A percentile compares a stretch with the other conserved stretches of the same genome.
These are phyloP conservation scores for Oscheius sp. DNA, from an alignment of 1,140 invertebrate genomes.

Conservation along the genomic window DNA sequence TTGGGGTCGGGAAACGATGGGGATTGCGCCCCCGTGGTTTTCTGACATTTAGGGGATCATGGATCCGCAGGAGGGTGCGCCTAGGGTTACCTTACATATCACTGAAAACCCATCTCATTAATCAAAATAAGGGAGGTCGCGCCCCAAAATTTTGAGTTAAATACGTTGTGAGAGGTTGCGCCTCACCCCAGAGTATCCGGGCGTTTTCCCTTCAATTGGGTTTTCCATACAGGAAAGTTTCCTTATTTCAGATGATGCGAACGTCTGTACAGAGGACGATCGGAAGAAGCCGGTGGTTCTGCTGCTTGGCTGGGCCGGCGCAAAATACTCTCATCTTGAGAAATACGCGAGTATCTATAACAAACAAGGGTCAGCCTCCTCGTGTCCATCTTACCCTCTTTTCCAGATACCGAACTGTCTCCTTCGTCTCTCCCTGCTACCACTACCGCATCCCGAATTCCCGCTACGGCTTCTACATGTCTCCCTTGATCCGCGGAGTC, in stretches of 20 bases:
- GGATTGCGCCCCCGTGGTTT: too few relatives aligned
- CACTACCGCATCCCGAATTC: slow-evolving; percentile 32
- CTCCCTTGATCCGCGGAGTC: slow-evolving; percentile 16
- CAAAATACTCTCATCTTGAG: slow-evolving; percentile 22
- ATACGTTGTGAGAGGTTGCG: too few relatives aligned
- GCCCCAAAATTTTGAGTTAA: too few relatives aligned
- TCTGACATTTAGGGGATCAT: too few relatives aligned
- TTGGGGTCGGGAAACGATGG: too few relatives aligned
- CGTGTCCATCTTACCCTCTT: background rate
- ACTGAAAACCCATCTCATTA: too few relatives aligned
- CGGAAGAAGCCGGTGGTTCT: slow-evolving; percentile 26
- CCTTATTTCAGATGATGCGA: background rate
- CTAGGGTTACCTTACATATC: too few relatives aligned
- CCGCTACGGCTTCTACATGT: slow-evolving; percentile 31
- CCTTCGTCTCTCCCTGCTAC: slow-evolving; percentile 15
- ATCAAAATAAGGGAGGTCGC: too few relatives aligned
- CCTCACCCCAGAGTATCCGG: too few relatives aligned
- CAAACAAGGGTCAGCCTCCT: background rate
- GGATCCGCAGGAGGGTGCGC: too few relatives aligned
- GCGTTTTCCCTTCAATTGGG: too few relatives aligned
- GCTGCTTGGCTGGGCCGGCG: slow-evolving; percentile 31
- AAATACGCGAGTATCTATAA: slow-evolving; percentile 26
- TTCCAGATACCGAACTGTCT: slow-evolving; percentile 23
- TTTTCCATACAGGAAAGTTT: background rate
- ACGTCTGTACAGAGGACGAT: background rate